Percentiles rank a stretch among this genome's conserved stretches.
These are phyloP conservation scores for Ochlodes sylvanus DNA, from an alignment of 2,888 invertebrate species.

Conservation along the genomic window DNA sequence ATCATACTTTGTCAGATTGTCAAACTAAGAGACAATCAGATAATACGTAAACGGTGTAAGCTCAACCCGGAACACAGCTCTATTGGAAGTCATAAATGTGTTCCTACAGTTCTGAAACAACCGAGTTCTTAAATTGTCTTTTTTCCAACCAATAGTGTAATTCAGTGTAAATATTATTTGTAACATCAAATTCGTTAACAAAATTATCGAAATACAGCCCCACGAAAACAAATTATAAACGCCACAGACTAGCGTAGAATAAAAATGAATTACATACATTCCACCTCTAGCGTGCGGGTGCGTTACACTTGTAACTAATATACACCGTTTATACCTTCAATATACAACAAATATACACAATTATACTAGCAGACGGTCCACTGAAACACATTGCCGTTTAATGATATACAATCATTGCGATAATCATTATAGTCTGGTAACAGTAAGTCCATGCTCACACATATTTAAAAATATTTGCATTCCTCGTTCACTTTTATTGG, in stretches of 20 bases:
- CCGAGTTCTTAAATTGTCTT: no score
- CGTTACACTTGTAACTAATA: conserved; percentile 37
- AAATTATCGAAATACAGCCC: conserved; percentile 22
- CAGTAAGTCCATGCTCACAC: not conserved
- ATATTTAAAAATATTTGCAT: conserved; percentile 8
- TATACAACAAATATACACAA: conserved; percentile 31
- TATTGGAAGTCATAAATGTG: no score
- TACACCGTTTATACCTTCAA: conserved; percentile 42
- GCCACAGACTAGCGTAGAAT: conserved; percentile 18
- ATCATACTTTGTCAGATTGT: no score
- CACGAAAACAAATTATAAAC: conserved; percentile 26
- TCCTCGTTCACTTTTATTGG: conserved; percentile 9
- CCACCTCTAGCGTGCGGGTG: conserved; percentile 32
- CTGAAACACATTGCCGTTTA: no score
- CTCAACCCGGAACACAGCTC: no score
- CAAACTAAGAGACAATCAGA: no score
- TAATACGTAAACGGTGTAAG: no score
- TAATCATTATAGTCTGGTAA: no score
- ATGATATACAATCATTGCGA: no score
- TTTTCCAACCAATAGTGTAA: no score
- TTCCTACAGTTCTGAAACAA: no score
- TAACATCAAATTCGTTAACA: not conserved
- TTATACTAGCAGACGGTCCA: not conserved
- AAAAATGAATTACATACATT: conserved; percentile 25
- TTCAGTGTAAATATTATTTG: no score